Conservation (phyloP, 2,113 vertebrate species). For the Tylochromis polylepis region DNA sequence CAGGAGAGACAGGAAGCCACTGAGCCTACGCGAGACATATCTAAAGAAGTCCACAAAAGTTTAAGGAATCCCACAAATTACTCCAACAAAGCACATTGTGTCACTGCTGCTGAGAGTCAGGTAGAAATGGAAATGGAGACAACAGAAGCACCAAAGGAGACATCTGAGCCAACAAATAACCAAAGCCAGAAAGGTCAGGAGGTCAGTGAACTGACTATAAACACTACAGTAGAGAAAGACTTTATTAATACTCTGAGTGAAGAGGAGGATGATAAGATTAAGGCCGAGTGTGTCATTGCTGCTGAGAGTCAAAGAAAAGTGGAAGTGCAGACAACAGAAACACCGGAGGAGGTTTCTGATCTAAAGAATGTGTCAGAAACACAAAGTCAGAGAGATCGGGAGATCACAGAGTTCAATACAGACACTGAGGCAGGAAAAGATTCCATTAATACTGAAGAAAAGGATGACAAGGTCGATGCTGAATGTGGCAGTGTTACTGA, state of each 20-base stretch:
- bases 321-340: not conserved
- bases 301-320: not conserved
- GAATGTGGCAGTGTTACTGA: not conserved
- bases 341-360: not conserved
- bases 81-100: not conserved
- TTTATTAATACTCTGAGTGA: not conserved
- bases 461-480: not conserved
- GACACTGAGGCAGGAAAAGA: not conserved
- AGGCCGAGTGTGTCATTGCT: not conserved
- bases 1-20: not conserved
- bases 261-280: not conserved
- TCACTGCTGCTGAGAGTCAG: not conserved
- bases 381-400: not conserved
- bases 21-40: not conserved
- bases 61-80: not conserved
- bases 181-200: not conserved
- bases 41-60: not conserved
- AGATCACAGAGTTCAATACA: not conserved
- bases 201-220: not conserved
- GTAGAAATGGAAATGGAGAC: not conserved
- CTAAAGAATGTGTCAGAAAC: not conserved
- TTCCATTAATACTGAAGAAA: not conserved
- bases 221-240: not conserved
- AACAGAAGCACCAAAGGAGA: not conserved
- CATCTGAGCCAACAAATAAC: not conserved